These are phyloP conservation scores for Sebastiscus albofasciatus DNA, from an alignment of 2,797 vertebrate species.

Conservation along the genomic window DNA sequence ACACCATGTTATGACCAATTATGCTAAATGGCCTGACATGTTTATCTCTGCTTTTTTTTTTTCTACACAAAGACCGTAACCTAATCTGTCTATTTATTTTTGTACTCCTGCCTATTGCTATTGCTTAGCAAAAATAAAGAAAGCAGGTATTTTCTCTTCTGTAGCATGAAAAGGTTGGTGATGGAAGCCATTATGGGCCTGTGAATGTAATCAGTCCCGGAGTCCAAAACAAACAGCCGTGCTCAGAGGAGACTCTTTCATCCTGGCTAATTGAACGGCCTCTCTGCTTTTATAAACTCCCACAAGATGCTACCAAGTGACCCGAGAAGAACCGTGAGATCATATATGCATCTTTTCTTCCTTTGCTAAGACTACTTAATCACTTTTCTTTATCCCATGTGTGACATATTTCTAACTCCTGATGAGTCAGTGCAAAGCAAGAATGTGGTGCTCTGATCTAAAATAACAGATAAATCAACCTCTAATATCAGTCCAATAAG, in stretches of 20 bases:
- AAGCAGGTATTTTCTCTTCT: constrained; percentile 38
- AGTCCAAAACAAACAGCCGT: constrained; percentile 62
- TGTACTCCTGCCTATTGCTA: neutral
- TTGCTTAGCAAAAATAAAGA: neutral
- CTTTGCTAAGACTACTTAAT: neutral
- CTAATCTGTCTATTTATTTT: constrained; percentile 42
- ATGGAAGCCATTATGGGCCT: constrained; percentile 61
- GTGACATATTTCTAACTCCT: neutral
- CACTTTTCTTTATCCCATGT: neutral
- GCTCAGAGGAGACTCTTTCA: constrained; percentile 49
- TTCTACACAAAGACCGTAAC: constrained; percentile 21
- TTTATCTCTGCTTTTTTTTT: constrained; percentile 39
- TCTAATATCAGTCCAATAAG: neutral
- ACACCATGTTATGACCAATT: constrained; percentile 45
- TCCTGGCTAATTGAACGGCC: constrained; percentile 38
- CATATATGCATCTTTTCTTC: neutral
- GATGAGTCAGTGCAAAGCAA: neutral
- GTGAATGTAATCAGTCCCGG: constrained; percentile 57
- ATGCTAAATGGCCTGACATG: constrained; percentile 34
- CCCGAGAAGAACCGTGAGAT: neutral
- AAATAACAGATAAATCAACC: neutral
- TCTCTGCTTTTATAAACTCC: constrained; percentile 10
- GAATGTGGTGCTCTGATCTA: neutral
- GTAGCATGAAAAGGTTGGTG: constrained; percentile 27
- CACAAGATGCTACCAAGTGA: constrained; percentile 3